Base-by-base conservation (phyloP, 2,797 vertebrate species). In the Coreius guichenoti region DNA sequence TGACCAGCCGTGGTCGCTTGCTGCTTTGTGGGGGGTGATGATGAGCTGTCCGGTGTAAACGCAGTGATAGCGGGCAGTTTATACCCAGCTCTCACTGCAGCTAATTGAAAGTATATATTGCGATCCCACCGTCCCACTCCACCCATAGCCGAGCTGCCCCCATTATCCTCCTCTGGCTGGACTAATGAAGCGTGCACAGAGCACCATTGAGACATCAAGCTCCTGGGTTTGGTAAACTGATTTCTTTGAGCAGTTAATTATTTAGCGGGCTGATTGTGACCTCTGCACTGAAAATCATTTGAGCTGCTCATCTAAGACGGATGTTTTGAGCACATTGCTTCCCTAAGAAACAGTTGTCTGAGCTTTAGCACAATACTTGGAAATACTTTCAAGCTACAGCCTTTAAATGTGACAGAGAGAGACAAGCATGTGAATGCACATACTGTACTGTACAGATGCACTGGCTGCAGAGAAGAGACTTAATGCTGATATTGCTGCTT, bases 101-200 rank as follows among this genome's bases (percentile, higher is more conserved):
- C 83, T 91, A 91, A 91, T 91, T 90, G 86, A 90, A 89, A 89
- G 84, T 80, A 75, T 87, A 89, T 86, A 86, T 89, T 84, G 83
- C 36, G 12, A 51, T 89, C 67, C 45, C 39, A 49, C 16, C n/a
- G 8, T 86, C 61, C 82, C 61, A 68, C 51, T 43, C 75, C 70
- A 8, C 45, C 49, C 19, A 31, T 33, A 69, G 63, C 49, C 0
- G 4, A 73, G 23, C 73, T 61, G 8, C 29, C 69, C 19, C 83
- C 23, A 65, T 88, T 84, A 86, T 87, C 43, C 63, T 80, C 77
- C 79, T 26, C 54, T 29, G 76, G 74, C 16, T 56, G 29, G 17
- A 76, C 68, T 89, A 90, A 91, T 90, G 90, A 89, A 88, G 81
- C 86, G 5, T 84, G 80, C 17, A 12, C 29, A 9, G 14, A 43